A percentile compares a stretch with the other conserved stretches of the same genome.
These are phyloP conservation scores for Agrotis segetum DNA, from an alignment of 2,888 invertebrate genomes.

Conservation along the genomic window DNA sequence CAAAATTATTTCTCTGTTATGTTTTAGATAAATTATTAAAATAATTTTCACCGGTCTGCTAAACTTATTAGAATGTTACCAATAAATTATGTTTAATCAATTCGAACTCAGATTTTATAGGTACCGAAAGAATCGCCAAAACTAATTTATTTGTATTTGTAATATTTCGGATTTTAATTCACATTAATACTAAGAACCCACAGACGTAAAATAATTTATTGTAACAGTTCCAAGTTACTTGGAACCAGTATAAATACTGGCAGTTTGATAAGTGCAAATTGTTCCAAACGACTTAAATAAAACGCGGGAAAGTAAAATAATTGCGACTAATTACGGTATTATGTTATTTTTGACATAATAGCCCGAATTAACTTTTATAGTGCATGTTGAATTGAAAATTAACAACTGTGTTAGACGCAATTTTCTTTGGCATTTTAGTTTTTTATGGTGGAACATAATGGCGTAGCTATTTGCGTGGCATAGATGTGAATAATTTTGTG, in stretches of 20 bases:
- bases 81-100: no score
- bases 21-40: no score
- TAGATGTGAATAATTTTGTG: slow-evolving; percentile 18
- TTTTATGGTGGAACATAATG: slow-evolving; percentile 26
- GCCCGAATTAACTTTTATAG: slow-evolving; percentile 24
- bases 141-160: no score
- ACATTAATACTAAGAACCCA: neutral
- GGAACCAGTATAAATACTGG: no score
- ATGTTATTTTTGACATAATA: slow-evolving; percentile 55
- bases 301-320: slow-evolving; percentile 35
- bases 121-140: no score
- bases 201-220: neutral
- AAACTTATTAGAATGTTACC: no score
- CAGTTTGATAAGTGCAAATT: slow-evolving; percentile 64
- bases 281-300: slow-evolving; percentile 57
- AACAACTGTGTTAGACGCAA: slow-evolving; percentile 31
- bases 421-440: slow-evolving; percentile 35
- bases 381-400: slow-evolving; percentile 55
- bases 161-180: neutral
- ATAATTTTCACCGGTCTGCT: no score
- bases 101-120: no score
- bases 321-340: slow-evolving; percentile 56
- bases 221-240: no score
- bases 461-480: slow-evolving; percentile 26
- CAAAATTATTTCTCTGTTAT: no score